Evolutionary conservation across 2,797 vertebrate genomes (phyloP).

Genomic region (Phataginus tetradactyla): DNA sequence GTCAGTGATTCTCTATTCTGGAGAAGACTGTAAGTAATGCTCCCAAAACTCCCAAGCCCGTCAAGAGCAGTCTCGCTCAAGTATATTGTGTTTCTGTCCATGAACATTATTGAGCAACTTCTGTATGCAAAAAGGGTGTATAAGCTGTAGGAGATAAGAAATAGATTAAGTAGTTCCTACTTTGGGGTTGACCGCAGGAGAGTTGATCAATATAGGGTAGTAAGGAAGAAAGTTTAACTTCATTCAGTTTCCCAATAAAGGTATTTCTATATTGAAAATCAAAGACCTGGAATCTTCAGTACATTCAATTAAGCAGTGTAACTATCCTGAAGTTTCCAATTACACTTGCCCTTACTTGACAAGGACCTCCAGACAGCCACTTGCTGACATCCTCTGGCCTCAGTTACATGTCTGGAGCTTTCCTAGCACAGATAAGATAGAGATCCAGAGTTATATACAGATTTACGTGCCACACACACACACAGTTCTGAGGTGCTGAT

Average conservation of each 20-base stretch:
- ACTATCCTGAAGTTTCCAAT: background rate
- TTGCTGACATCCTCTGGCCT: background rate
- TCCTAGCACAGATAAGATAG: background rate
- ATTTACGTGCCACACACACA: background rate
- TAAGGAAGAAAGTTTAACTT: background rate
- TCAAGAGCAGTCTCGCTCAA: background rate
- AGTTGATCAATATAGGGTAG: background rate
- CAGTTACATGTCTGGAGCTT: background rate
- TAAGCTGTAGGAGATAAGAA: background rate
- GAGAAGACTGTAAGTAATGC: constrained; percentile 94
- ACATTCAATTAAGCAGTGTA: background rate
- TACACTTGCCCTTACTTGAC: background rate
- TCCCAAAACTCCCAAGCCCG: background rate
- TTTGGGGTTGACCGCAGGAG: background rate
- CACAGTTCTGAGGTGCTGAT: background rate
- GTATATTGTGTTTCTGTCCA: background rate
- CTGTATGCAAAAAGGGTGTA: background rate
- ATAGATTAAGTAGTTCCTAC: background rate
- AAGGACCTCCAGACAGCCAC: background rate
- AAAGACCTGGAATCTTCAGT: background rate
- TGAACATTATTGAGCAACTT: background rate
- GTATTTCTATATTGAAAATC: background rate
- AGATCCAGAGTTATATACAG: background rate
- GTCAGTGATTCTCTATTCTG: constrained; percentile 92
- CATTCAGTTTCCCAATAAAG: background rate